Percentiles rank a stretch among this genome's conserved stretches.
Evolutionary conservation across 2,113 vertebrate genomes (phyloP).

Genomic region (Xerus inauris): DNA sequence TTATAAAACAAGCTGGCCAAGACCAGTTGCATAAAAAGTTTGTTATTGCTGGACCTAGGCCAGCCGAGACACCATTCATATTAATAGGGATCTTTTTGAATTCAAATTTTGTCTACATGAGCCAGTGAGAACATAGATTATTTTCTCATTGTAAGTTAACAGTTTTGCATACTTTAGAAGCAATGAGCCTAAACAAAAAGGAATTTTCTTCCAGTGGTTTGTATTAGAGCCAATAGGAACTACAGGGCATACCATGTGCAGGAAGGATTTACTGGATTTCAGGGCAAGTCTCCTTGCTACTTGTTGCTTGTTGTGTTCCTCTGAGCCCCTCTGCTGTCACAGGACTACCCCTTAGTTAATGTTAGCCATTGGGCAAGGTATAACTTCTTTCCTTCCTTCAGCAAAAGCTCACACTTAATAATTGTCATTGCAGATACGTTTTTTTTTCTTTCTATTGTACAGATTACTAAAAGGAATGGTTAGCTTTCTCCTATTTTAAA

Average conservation of each 20-base stretch:
- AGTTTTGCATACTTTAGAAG: constrained; percentile 70
- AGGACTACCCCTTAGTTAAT: constrained; percentile 61
- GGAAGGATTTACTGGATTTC: constrained; percentile 45
- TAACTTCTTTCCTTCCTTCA: constrained; percentile 73
- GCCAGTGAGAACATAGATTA: constrained; percentile 15
- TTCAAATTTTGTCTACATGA: constrained; percentile 55
- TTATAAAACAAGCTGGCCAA: not conserved
- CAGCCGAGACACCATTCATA: not conserved
- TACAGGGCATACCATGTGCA: not conserved
- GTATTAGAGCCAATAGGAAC: constrained; percentile 32
- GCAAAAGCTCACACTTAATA: constrained; percentile 34
- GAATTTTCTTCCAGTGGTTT: constrained; percentile 67
- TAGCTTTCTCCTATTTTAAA: not conserved
- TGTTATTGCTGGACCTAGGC: not conserved
- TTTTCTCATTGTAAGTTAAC: constrained; percentile 50
- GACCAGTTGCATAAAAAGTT: not conserved
- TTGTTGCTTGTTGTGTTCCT: constrained; percentile 28
- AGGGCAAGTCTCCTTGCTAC: not conserved
- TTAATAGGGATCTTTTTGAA: constrained; percentile 10
- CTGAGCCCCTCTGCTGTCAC: constrained; percentile 52
- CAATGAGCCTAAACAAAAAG: constrained; percentile 69
- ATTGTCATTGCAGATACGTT: constrained; percentile 51
- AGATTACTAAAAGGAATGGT: constrained; percentile 27
- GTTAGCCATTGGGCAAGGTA: constrained; percentile 49
- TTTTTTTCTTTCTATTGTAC: constrained; percentile 1